These are phyloP conservation scores for roundworm (Caenorhabditis elegans) DNA, from an alignment of 1,140 invertebrate species.

Conservation along the genomic window DNA sequence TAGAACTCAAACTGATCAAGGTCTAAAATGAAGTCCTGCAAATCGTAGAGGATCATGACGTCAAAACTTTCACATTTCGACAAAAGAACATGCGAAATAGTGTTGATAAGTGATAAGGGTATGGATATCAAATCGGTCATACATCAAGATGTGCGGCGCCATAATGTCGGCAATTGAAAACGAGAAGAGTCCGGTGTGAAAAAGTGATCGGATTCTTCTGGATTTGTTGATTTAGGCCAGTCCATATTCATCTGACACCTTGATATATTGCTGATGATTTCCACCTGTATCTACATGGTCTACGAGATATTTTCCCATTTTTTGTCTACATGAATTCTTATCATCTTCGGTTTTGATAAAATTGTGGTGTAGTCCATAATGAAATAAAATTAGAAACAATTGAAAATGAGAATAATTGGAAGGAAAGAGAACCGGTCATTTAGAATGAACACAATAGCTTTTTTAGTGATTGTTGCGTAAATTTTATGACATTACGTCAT, in stretches of 20 bases:
- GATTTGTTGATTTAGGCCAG: slow-evolving; percentile 29
- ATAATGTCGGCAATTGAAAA: not conserved
- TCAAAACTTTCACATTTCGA: not conserved
- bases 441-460: not conserved
- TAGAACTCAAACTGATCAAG: not conserved
- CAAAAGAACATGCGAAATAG: not conserved
- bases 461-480: slow-evolving; percentile 3
- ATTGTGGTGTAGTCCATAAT: not conserved
- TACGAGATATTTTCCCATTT: not conserved
- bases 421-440: not conserved
- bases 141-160: slow-evolving; percentile 17
- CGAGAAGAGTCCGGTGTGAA: not conserved
- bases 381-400: not conserved
- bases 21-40: too few species aligned
- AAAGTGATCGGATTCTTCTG: not conserved
- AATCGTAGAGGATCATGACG: slow-evolving; percentile 14
- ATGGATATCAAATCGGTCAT: slow-evolving; percentile 18
- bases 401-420: not conserved
- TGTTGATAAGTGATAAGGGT: not conserved
- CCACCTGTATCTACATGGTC: not conserved
- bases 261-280: not conserved
- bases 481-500: not conserved
- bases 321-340: not conserved
- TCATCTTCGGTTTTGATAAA: not conserved
- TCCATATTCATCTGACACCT: not conserved